Conservation (phyloP, 92 coral and sea anemone species). For the Parazoanthus darwini region DNA sequence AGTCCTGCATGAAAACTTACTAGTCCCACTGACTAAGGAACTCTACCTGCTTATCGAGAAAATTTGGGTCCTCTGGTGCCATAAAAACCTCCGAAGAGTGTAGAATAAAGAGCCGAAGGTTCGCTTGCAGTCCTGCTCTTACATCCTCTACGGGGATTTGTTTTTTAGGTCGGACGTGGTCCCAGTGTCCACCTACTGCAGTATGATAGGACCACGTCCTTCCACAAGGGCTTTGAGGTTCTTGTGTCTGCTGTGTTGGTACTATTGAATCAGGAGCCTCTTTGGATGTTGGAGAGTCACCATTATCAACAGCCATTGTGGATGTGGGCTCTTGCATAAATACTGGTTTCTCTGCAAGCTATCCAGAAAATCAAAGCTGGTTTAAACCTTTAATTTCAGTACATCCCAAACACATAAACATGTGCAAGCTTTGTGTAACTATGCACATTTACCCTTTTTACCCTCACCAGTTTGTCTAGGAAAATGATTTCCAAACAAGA, state of each 20-base stretch:
- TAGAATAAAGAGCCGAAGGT: constrained; percentile 78
- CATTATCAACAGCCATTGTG: constrained; percentile 34
- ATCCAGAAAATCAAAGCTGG: neutral
- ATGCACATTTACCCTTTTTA: too few species aligned
- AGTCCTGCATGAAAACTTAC: too few species aligned
- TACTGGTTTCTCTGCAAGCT: constrained; percentile 80
- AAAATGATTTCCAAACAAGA: too few species aligned
- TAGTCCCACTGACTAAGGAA: neutral
- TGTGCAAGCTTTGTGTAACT: too few species aligned
- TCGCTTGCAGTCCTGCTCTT: constrained; percentile 95
- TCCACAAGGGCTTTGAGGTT: constrained; percentile 73
- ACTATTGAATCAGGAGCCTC: neutral
- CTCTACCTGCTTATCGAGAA: constrained; percentile 77
- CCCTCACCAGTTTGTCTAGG: too few species aligned
- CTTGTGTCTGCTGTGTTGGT: constrained; percentile 22
- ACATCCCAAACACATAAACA: too few species aligned
- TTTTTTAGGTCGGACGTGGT: constrained; percentile 36
- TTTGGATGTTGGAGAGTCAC: constrained; percentile 48
- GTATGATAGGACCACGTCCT: constrained; percentile 70
- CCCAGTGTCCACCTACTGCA: constrained; percentile 63
- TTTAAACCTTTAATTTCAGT: neutral
- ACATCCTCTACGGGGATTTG: constrained; percentile 80
- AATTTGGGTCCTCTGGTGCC: constrained; percentile 64
- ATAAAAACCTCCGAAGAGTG: constrained; percentile 91
- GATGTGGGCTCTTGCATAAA: constrained; percentile 83